Evolutionary conservation across 2,888 invertebrate genomes (phyloP).

Genomic region (Pyrrhosoma nymphula): DNA sequence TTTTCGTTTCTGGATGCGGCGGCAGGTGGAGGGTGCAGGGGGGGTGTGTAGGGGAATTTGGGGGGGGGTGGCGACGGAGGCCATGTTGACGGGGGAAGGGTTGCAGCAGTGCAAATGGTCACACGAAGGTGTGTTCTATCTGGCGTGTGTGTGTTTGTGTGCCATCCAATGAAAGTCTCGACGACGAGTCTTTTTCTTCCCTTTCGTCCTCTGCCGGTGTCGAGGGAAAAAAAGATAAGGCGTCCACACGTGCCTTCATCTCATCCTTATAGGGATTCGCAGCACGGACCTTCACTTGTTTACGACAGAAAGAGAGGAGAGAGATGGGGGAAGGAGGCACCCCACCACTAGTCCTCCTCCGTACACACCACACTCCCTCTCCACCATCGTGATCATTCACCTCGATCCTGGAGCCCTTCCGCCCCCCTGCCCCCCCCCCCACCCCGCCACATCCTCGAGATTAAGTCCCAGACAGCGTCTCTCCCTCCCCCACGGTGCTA

Average conservation of each 20-base stretch:
- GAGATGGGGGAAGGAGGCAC: neutral
- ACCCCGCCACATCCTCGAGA: neutral
- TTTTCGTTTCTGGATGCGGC: neutral
- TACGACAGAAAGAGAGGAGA: neutral
- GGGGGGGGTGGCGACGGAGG: neutral
- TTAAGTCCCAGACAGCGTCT: neutral
- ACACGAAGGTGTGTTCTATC: neutral
- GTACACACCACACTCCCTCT: neutral
- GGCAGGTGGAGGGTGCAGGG: neutral
- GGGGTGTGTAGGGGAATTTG: slow-evolving; percentile 14
- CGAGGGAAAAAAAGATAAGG: slow-evolving; percentile 24
- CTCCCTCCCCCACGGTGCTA: neutral
- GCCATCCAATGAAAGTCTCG: slow-evolving; percentile 38
- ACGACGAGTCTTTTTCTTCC: neutral
- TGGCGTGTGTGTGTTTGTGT: neutral
- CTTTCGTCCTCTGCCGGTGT: neutral
- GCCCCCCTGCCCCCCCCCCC: neutral
- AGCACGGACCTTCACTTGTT: slow-evolving; percentile 55
- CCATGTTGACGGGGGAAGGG: neutral
- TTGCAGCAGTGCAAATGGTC: no score
- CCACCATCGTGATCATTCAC: neutral
- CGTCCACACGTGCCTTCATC: slow-evolving; percentile 40
- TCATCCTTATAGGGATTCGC: slow-evolving; percentile 43
- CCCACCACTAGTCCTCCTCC: neutral
- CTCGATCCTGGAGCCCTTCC: neutral